A percentile compares a stretch with the other conserved stretches of the same genome.
Conservation (phyloP, 2,888 invertebrate genomes). For the Hyalella azteca region DNA sequence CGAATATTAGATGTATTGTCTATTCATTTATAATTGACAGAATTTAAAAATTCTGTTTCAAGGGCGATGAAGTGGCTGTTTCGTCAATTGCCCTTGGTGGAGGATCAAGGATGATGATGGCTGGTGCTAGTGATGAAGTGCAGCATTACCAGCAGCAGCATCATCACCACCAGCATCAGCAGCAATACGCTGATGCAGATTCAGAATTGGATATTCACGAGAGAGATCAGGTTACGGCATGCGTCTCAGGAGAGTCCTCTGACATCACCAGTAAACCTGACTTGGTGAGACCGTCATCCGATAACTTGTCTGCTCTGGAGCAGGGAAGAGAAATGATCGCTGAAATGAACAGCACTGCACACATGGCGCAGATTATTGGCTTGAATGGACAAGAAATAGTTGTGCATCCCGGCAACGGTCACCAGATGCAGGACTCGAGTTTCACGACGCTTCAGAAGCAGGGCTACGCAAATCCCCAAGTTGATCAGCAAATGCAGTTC, state of each 20-base stretch:
- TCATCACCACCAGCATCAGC: no score
- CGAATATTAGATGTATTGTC: no score
- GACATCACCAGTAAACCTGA: slow-evolving; percentile 26
- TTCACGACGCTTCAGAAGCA: neutral
- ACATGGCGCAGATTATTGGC: neutral
- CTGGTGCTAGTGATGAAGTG: neutral
- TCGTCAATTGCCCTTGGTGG: slow-evolving; percentile 17
- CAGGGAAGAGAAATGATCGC: neutral
- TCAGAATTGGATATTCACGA: neutral
- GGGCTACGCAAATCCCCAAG: neutral
- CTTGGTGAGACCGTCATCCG: slow-evolving; percentile 8
- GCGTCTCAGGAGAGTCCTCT: slow-evolving; percentile 6
- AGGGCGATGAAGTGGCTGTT: slow-evolving; percentile 26
- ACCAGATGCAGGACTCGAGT: neutral
- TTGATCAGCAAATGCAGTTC: slow-evolving; percentile 13
- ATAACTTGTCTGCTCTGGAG: neutral
- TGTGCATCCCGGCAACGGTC: neutral
- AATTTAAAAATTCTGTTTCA: neutral
- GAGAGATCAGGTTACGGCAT: neutral
- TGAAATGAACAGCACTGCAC: neutral
- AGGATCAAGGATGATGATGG: neutral
- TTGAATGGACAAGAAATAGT: neutral
- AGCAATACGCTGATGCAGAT: neutral
- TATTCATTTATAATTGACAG: no score
- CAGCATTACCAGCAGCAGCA: neutral